Percentiles rank a stretch among this genome's conserved stretches.
These are phyloP conservation scores for Benthosema pterotum DNA, from an alignment of 2,797 vertebrate genomes.

Conservation along the genomic window DNA sequence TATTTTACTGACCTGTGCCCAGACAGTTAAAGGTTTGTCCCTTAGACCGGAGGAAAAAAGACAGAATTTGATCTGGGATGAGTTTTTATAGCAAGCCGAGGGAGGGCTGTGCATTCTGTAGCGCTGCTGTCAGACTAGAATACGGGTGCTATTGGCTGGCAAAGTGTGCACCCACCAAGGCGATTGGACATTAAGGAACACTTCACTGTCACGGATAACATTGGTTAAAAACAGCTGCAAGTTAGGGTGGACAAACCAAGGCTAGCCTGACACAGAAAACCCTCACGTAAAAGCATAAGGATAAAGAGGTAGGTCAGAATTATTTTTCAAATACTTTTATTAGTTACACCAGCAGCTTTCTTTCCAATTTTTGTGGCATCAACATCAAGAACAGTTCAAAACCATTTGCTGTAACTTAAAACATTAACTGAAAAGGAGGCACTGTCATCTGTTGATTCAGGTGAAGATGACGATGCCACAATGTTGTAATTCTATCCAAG, in stretches of 20 bases:
- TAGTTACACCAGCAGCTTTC: slow-evolving; percentile 82
- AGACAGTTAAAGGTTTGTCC: slow-evolving; percentile 50
- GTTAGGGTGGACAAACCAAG: background rate
- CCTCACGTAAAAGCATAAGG: slow-evolving; percentile 32
- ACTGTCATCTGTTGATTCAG: slow-evolving; percentile 65
- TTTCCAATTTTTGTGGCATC: slow-evolving; percentile 80
- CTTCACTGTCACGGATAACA: slow-evolving; percentile 50
- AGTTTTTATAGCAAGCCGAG: slow-evolving; percentile 75
- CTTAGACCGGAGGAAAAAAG: slow-evolving; percentile 70
- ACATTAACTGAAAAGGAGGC: slow-evolving; percentile 77
- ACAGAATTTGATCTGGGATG: slow-evolving; percentile 52
- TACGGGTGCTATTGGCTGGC: slow-evolving; percentile 69
- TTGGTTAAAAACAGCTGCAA: slow-evolving; percentile 66
- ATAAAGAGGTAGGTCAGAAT: slow-evolving; percentile 53
- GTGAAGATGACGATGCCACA: slow-evolving; percentile 68
- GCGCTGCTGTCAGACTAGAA: slow-evolving; percentile 46
- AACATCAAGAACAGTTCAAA: slow-evolving; percentile 76
- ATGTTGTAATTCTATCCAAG: slow-evolving; percentile 31
- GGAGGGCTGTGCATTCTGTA: slow-evolving; percentile 49
- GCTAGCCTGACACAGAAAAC: slow-evolving; percentile 15
- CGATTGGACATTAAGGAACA: slow-evolving; percentile 62
- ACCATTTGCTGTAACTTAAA: slow-evolving; percentile 76
- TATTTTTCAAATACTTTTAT: slow-evolving; percentile 81
- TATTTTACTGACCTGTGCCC: slow-evolving; percentile 57
- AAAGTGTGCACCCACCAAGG: slow-evolving; percentile 12